Conservation (phyloP, 2,888 invertebrate genomes). For the Timema podura region DNA sequence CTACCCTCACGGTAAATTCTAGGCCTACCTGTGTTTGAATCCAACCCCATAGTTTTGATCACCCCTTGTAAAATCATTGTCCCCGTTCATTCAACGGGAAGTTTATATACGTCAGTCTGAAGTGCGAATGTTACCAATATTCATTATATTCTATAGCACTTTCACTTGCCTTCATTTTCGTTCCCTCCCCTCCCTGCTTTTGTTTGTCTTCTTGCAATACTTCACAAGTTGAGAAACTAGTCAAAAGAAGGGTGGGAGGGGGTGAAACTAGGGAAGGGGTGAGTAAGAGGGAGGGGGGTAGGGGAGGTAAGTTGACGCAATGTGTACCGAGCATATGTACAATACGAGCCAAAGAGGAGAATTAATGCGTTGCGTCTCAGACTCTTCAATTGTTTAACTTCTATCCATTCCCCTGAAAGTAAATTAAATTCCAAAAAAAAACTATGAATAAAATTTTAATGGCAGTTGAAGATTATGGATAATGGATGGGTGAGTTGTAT, state of each 20-base stretch:
- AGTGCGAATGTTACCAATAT: too few species aligned
- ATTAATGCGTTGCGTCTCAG: not conserved
- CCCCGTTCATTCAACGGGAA: too few species aligned
- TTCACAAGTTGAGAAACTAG: not conserved
- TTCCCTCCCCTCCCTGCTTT: not conserved
- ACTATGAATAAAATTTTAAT: conserved; percentile 17
- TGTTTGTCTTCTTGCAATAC: conserved; percentile 11
- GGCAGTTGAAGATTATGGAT: conserved; percentile 1
- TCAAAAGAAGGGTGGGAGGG: not conserved
- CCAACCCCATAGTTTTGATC: too few species aligned
- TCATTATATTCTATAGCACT: too few species aligned
- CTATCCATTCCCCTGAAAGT: not conserved
- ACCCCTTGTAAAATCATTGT: too few species aligned
- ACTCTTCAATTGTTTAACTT: conserved; percentile 15
- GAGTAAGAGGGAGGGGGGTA: not conserved
- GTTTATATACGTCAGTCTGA: too few species aligned
- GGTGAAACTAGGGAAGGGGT: not conserved
- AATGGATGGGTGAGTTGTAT: conserved; percentile 4
- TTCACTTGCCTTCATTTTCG: too few species aligned
- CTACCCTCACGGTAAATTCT: too few species aligned
- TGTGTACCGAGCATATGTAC: too few species aligned
- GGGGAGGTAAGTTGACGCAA: too few species aligned
- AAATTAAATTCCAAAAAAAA: conserved; percentile 12
- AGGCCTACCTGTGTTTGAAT: too few species aligned
- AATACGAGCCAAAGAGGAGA: not conserved